Conservation (phyloP, 2,888 invertebrate species). For the Epirrhoe tristata region DNA sequence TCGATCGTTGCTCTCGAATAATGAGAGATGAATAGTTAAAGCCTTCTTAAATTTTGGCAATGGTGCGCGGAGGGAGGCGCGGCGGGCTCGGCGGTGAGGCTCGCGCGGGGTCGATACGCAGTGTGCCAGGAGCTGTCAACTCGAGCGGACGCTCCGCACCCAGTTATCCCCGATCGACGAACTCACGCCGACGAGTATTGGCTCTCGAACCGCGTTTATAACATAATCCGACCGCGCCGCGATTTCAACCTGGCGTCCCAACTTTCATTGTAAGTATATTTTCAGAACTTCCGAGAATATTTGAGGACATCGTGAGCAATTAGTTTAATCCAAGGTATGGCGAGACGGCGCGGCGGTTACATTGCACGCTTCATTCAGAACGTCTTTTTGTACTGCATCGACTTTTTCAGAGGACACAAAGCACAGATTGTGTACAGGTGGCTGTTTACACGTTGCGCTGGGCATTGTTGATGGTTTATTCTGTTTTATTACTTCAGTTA, state of each 20-base stretch:
- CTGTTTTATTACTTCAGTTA: not conserved
- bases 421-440: not conserved
- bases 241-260: slow-evolving; percentile 33
- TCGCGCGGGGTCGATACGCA: slow-evolving; percentile 78
- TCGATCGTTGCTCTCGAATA: slow-evolving; percentile 65
- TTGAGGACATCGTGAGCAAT: slow-evolving; percentile 32
- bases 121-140: slow-evolving; percentile 61
- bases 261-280: slow-evolving; percentile 30
- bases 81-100: slow-evolving; percentile 45
- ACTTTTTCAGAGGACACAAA: not conserved
- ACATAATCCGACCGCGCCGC: slow-evolving; percentile 36
- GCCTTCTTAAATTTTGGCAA: slow-evolving; percentile 73
- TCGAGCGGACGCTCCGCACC: slow-evolving; percentile 55
- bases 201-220: slow-evolving; percentile 20
- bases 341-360: slow-evolving; percentile 6
- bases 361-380: slow-evolving; percentile 1
- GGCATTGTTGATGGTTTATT: not conserved
- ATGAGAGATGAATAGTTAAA: slow-evolving; percentile 78
- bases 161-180: slow-evolving; percentile 48
- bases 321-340: slow-evolving; percentile 25
- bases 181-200: slow-evolving; percentile 41
- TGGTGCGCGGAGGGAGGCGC: slow-evolving; percentile 66
- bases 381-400: slow-evolving; percentile 1
- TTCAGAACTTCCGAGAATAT: slow-evolving; percentile 18
- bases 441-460: slow-evolving; percentile 2